Base-by-base conservation (phyloP, 2,888 invertebrate genomes). In the Tupiocoris notatus region DNA sequence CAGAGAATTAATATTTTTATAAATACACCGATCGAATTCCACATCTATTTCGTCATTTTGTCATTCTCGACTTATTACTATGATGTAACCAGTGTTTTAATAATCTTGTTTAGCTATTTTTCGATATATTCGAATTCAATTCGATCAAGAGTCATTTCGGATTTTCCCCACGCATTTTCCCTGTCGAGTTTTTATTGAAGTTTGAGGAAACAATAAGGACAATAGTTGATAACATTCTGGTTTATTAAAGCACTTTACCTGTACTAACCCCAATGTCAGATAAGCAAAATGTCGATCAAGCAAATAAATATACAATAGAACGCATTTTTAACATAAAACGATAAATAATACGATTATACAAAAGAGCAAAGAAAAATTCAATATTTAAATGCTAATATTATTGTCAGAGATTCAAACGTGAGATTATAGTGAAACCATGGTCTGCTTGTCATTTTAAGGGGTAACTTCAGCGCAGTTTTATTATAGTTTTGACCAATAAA, bases 1-100 rank as follows among this genome's bases (percentile, higher is more conserved):
- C 25, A 17, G 56, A 12, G n/a, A 65, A 18, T 25, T 65, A n/a
- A 39, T 73, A n/a, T n/a, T n/a, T n/a, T n/a, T n/a, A n/a, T n/a
- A n/a, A n/a, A n/a, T n/a, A n/a, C n/a, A n/a, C n/a, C n/a, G n/a
- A n/a, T n/a, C n/a, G n/a, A n/a, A n/a, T n/a, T n/a, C n/a, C n/a
- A n/a, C n/a, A n/a, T n/a, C n/a, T n/a, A n/a, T n/a, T n/a, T n/a
- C n/a, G n/a, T n/a, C n/a, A n/a, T n/a, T n/a, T n/a, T n/a, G n/a
- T n/a, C n/a, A n/a, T n/a, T n/a, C n/a, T n/a, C n/a, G n/a, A n/a
- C n/a, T n/a, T n/a, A n/a, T n/a, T n/a, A n/a, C n/a, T n/a, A n/a
- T n/a, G n/a, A n/a, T n/a, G n/a, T n/a, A n/a, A n/a, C n/a, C n/a
- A n/a, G n/a, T n/a, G n/a, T n/a, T n/a, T n/a, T n/a, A n/a, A n/a